Base-by-base conservation (phyloP, 2,888 invertebrate species). In the Sycophila texana region DNA sequence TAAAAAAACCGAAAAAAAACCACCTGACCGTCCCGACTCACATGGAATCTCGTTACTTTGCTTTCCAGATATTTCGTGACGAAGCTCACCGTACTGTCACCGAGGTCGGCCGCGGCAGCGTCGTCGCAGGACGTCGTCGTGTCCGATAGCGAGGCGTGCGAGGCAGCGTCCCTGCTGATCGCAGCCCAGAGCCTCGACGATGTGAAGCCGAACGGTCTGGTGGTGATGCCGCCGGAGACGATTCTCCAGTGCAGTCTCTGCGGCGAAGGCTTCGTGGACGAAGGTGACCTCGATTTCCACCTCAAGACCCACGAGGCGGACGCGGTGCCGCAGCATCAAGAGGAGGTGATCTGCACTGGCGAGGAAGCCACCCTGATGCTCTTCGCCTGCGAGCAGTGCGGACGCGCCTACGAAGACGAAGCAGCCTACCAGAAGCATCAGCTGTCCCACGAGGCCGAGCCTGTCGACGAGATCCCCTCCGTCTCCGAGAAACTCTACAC, bases 11-110 rank as follows among this genome's bases (percentile, higher is more conserved):
- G 51, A 30, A 26, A 53, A 26, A 55, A 53, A 77, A 71, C 13
- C 47, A 26, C 53, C 13, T 49, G 30, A 72, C 7, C 74, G 30
- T 61, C 71, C 71, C 72, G 68, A 79, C 71, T 72, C 66, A 79
- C 47, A 53, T 71, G 10, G 53, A 39, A 72, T 66, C 70, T 63
- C 77, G 71, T 39, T 80, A 71, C 77, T 88, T 87, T 89, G 89
- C 85, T 89, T 90, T 90, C 79, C 90, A 90, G 90, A 89, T 90
- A 88, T 87, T 88, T 86, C 87, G 87, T 88, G 81, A 81, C 88
- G 84, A 89, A 89, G 85, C 86, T 87, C 83, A 83, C 85, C 83
- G 82, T 86, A 84, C 85, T 87, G 84, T 53, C 53, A 4, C 83
- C 86, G 74, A 79, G 60, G 58, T 68, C 74, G 63, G 63, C 53